A percentile compares a stretch with the other conserved stretches of the same genome.
Conservation (phyloP, 2,113 vertebrate genomes). For the Falcunculus frontatus region DNA sequence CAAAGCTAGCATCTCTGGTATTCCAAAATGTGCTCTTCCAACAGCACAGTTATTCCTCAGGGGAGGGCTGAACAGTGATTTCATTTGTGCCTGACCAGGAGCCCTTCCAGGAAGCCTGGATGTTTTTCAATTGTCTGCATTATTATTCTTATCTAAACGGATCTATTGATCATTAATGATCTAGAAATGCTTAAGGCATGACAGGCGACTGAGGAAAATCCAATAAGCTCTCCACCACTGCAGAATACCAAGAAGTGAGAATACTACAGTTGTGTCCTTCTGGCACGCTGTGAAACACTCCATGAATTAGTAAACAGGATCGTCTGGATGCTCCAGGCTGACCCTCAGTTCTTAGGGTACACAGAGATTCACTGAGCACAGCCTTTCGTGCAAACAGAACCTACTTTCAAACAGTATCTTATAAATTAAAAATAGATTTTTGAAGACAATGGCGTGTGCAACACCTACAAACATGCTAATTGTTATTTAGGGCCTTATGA, state of each 20-base stretch:
- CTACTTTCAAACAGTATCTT: background rate
- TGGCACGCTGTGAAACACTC: background rate
- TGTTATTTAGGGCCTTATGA: background rate
- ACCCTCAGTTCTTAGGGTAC: background rate
- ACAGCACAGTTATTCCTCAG: background rate
- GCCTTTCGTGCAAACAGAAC: background rate
- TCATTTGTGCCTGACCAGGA: background rate
- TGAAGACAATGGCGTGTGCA: background rate
- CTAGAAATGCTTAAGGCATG: constrained; percentile 39
- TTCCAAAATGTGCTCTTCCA: constrained; percentile 5
- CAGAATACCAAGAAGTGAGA: constrained; percentile 49
- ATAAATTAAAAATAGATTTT: background rate
- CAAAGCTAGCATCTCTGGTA: background rate
- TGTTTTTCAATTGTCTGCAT: constrained; percentile 51
- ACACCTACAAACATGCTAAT: background rate
- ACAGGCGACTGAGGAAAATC: constrained; percentile 25
- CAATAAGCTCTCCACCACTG: background rate
- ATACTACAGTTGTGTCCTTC: background rate
- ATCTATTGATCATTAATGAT: constrained; percentile 66
- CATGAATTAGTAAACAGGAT: constrained; percentile 38
- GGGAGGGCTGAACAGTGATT: background rate
- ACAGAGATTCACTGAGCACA: background rate
- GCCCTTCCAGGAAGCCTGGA: background rate
- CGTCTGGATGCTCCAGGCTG: background rate
- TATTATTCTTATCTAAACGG: constrained; percentile 42